Percentiles rank a stretch among this genome's conserved stretches.
phyloP scores from a whole-genome alignment of 1,140 invertebrate species.

The Pseudomyrmex dendroicus region DNA sequence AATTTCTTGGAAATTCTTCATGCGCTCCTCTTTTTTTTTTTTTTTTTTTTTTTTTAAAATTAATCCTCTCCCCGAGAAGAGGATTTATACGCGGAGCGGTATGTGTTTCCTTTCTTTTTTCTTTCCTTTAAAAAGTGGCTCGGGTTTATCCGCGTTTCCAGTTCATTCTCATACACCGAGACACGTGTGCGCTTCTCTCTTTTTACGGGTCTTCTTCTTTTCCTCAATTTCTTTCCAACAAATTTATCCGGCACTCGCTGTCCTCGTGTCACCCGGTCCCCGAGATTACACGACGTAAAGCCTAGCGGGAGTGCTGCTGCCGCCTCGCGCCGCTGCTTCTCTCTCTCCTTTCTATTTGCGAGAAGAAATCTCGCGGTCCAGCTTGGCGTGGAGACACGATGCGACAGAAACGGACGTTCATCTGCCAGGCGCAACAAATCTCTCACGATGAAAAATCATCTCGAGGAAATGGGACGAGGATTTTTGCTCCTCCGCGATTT shows the following conservation, averaged over 20 bases:
- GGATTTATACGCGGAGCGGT: slow-evolving; percentile 1
- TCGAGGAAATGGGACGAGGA: slow-evolving; percentile 41
- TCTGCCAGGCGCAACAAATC: slow-evolving; percentile 55
- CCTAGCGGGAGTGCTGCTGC: slow-evolving; percentile 36
- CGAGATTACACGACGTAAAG: slow-evolving; percentile 63
- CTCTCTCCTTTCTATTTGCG: slow-evolving; percentile 61
- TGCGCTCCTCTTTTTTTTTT: background rate
- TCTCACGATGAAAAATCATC: slow-evolving; percentile 56
- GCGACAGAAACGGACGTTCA: slow-evolving; percentile 51
- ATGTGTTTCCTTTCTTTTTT: slow-evolving; percentile 9
- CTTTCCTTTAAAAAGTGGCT: slow-evolving; percentile 21
- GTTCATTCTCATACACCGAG: slow-evolving; percentile 53
- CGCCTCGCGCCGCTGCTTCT: too few species aligned
- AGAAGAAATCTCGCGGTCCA: slow-evolving; percentile 61
- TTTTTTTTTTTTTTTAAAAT: background rate
- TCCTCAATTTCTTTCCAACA: slow-evolving; percentile 58
- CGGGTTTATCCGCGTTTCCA: slow-evolving; percentile 45
- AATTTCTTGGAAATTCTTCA: background rate
- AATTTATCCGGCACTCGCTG: slow-evolving; percentile 64
- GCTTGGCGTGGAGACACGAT: slow-evolving; percentile 30
- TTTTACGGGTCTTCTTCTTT: slow-evolving; percentile 4
- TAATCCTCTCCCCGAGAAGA: background rate
- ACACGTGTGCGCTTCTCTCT: slow-evolving; percentile 16
- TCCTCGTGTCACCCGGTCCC: slow-evolving; percentile 29
- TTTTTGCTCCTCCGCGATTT: slow-evolving; percentile 41